Evolutionary conservation across 2,113 vertebrate genomes (phyloP), one percentile per base, ranked within the genome.

Genomic region (Dendropsophus ebraccatus): DNA sequence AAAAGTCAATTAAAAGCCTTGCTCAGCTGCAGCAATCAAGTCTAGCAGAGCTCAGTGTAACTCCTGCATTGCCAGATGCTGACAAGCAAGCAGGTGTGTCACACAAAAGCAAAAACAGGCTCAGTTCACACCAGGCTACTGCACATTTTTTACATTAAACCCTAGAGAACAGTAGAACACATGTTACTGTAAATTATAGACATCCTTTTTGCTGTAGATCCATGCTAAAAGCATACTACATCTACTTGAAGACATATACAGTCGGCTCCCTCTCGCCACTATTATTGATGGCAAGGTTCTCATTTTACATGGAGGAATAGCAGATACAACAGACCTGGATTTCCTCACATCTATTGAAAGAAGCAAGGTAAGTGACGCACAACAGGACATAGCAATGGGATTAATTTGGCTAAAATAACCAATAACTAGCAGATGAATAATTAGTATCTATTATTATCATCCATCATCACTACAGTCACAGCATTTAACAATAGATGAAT

Each of bases 291-390:
- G 93, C 81, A 97, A 98, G 92, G 93, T 98, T 75, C 95, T 99
- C 47, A 92, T 99, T 0, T 91, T 99, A 54, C 98, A 99, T 2
- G 98, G 98, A 56, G 98, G 98, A 0, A 97, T 99, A 89, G 97
- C 98, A 1, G 95, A 98, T 87, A 94, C 94, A 83, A 99, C 97
- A 0, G 96, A 99, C 88, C 89, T 99, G 91, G 92, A 95, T 89
- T 93, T 95, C 81, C 95, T 99, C 78, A 93, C 90, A 76, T 89
- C 88, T 1, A 83, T 99, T 87, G 92, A 97, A 45, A 95, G 98
- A 88, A 93, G 94, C 90, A 98, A 96, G 95, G 97, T 99, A 90
- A 93, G 94, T 37, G 30, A 52, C 1, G 69, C 7, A 9, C 7
- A 37, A 70, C 28, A 17, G 28, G 7, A 70, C 23, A 37, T 12